These are phyloP conservation scores for Limnothrissa miodon DNA, from an alignment of 2,113 vertebrate genomes.

Conservation along the genomic window DNA sequence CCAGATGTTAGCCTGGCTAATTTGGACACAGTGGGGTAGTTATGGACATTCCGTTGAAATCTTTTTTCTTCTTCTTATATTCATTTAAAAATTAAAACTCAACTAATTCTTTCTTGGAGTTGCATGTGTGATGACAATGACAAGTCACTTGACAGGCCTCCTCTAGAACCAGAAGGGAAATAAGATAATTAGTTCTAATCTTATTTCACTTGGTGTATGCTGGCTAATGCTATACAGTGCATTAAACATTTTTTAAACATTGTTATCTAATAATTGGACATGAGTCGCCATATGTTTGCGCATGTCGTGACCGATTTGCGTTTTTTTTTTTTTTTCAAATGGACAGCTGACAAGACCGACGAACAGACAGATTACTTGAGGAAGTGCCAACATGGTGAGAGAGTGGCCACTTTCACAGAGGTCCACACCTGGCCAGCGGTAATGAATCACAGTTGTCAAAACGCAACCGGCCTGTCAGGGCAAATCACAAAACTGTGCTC, in stretches of 20 bases:
- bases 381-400: not conserved
- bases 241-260: too few relatives aligned
- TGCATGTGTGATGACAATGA: not conserved
- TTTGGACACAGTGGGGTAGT: not conserved
- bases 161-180: not conserved
- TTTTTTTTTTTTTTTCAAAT: not conserved
- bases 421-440: conserved; percentile 2
- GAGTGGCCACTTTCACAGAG: not conserved
- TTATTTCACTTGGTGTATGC: not conserved
- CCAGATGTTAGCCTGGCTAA: not conserved
- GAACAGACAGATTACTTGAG: not conserved
- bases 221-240: too few relatives aligned
- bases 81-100: not conserved
- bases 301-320: not conserved
- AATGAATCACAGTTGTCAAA: conserved; percentile 12
- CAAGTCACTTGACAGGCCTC: not conserved
- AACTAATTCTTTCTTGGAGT: not conserved
- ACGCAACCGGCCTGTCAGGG: not conserved
- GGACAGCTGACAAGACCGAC: not conserved
- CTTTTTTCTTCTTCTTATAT: not conserved
- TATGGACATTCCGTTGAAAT: not conserved
- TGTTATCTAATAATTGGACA: not conserved
- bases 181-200: not conserved
- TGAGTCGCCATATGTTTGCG: not conserved
- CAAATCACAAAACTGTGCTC: not conserved